A percentile compares a stretch with the other conserved stretches of the same genome.
phyloP scores from a whole-genome alignment of 1,140 invertebrate genomes.

The Bombus picipes region DNA sequence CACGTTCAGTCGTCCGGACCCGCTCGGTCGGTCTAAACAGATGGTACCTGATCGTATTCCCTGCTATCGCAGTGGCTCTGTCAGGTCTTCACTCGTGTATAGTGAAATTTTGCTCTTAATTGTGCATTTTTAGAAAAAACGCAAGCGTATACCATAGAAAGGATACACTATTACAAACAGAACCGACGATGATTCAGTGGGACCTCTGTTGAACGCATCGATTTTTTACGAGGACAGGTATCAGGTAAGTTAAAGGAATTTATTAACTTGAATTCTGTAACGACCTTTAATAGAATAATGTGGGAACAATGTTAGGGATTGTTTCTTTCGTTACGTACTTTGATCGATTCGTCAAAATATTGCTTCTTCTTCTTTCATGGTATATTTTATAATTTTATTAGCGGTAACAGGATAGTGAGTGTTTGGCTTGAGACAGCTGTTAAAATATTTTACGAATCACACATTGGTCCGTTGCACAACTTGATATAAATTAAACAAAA shows the following conservation, averaged over 20 bases:
- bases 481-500: neutral
- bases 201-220: slow-evolving; percentile 22
- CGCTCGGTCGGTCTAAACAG: slow-evolving; percentile 57
- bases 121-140: neutral
- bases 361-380: neutral
- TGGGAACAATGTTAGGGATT: fast-evolving
- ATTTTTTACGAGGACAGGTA: slow-evolving; percentile 25
- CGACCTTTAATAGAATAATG: neutral
- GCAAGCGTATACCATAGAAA: neutral
- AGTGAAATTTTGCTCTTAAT: neutral
- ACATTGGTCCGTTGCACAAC: too few species aligned
- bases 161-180: slow-evolving; percentile 23
- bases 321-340: neutral
- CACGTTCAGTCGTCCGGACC: slow-evolving; percentile 58
- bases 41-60: slow-evolving; percentile 17
- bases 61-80: slow-evolving; percentile 9
- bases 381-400: neutral
- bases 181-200: slow-evolving; percentile 32
- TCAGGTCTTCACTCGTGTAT: slow-evolving; percentile 39
- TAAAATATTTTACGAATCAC: neutral
- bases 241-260: slow-evolving; percentile 34
- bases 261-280: neutral
- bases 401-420: neutral
- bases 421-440: slow-evolving; percentile 6
- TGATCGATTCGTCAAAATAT: neutral